Evolutionary conservation across 2,797 vertebrate species (phyloP), one percentile per base, ranked within the genome.

Genomic region (Loris lydekkerianus): DNA sequence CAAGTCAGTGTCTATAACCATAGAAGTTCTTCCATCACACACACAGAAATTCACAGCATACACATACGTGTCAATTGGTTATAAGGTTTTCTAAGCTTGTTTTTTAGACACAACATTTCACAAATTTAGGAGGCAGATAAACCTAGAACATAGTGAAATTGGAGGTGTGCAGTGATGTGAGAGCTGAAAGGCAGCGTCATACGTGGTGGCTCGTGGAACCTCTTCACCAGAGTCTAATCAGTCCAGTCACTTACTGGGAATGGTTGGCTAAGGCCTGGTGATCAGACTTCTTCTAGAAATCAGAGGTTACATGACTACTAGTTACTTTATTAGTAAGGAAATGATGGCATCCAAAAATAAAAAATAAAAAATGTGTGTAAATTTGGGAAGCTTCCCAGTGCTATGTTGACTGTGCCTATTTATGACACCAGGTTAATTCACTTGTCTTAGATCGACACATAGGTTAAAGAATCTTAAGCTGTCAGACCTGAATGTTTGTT

Each of bases 331-430:
- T 65, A 61, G 18, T 46, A 61, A 86, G 58, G 29, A 88, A 84
- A 25, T 60, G 25, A 15, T 34, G 49, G 56, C 3, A 14, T 53
- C 49, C 49, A 53, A 53, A 49, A 34, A 34, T 34, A 6, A 49
- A 53, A 10, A 17, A 61, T 69, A 27, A 70, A 27, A 5, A 67
- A 3, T 29, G 2, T 37, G 10, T 92, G 14, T 49, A 80, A 60
- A 77, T 80, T 83, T 86, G 58, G 61, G 46, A 96, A 17, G 5
- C 3, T 82, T 78, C 88, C 56, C 31, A 31, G 0, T 40, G 40
- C 67, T 29, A 0, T 75, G 89, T 98, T 98, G 98, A 98, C 95
- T 99, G 98, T 98, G 98, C 98, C 98, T 97, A 97, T 98, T 98
- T 98, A 98, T 98, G 98, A 98, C 97, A 98, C 96, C 97, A 95